phyloP scores from a whole-genome alignment of 1,140 invertebrate species.

The Drosophila nasuta region DNA sequence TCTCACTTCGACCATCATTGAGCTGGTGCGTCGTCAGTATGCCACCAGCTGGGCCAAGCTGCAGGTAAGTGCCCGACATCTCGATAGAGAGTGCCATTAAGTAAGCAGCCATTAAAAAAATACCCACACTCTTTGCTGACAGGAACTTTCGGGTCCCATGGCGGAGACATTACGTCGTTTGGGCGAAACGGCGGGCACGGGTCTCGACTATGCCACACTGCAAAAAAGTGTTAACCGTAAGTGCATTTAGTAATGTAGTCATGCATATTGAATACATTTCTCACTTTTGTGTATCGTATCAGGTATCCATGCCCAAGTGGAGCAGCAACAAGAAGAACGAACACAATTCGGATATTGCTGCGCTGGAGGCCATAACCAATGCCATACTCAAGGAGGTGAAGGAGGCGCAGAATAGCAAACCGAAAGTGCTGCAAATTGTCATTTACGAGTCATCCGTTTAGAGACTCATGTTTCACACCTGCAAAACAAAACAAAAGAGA shows the following conservation, averaged over 20 bases:
- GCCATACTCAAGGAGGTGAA: conserved; percentile 88
- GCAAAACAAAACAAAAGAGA: background rate
- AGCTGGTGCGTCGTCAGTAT: conserved; percentile 93
- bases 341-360: conserved; percentile 88
- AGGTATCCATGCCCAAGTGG: conserved; percentile 86
- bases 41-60: conserved; percentile 93
- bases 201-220: conserved; percentile 88
- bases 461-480: background rate
- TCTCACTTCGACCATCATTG: conserved; percentile 97
- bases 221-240: conserved; percentile 88
- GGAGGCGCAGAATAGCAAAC: conserved; percentile 84
- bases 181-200: conserved; percentile 89
- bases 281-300: background rate
- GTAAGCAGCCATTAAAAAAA: background rate
- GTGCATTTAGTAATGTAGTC: background rate
- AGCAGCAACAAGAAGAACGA: conserved; percentile 84
- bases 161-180: conserved; percentile 91
- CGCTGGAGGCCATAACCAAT: conserved; percentile 89
- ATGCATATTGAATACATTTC: background rate
- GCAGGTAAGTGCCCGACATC: conserved; percentile 58
- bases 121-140: background rate
- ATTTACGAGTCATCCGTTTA: conserved; percentile 92
- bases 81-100: background rate
- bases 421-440: conserved; percentile 91
- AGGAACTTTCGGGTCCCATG: conserved; percentile 91